These are phyloP conservation scores for Rhagophthalmus giganteus DNA, from an alignment of 2,888 invertebrate species.

Conservation along the genomic window DNA sequence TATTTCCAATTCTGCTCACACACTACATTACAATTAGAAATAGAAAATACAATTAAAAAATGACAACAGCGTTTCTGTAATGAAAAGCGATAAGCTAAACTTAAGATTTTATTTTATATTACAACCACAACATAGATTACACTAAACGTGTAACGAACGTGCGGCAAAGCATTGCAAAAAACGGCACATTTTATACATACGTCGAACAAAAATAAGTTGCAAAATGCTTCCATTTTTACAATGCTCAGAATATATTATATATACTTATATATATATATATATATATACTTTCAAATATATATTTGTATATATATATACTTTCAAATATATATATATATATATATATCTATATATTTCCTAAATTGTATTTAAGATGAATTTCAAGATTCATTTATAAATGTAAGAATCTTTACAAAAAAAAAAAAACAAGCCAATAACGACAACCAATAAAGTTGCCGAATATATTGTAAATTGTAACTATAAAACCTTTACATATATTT, in stretches of 20 bases:
- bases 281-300: no score
- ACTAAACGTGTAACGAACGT: slow-evolving; percentile 48
- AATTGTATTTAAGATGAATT: slow-evolving; percentile 21
- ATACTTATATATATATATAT: slow-evolving; percentile 8
- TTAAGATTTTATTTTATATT: slow-evolving; percentile 38
- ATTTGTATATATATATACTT: no score
- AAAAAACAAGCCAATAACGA: slow-evolving; percentile 16
- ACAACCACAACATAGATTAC: slow-evolving; percentile 43
- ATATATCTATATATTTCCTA: no score
- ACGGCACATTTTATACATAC: slow-evolving; percentile 35
- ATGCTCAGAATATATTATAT: slow-evolving; percentile 35
- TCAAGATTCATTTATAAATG: slow-evolving; percentile 21
- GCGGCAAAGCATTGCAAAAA: slow-evolving; percentile 47
- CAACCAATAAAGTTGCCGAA: slow-evolving; percentile 23
- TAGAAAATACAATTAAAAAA: neutral
- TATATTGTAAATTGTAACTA: slow-evolving; percentile 22
- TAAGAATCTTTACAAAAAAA: slow-evolving; percentile 36
- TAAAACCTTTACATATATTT: slow-evolving; percentile 22
- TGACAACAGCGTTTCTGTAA: neutral
- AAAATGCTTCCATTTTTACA: slow-evolving; percentile 45
- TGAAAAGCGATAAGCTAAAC: slow-evolving; percentile 8
- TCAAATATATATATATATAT: no score
- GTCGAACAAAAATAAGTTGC: slow-evolving; percentile 25
- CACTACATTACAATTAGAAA: neutral
- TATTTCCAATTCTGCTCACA: no score